A percentile compares a stretch with the other conserved stretches of the same genome.
phyloP scores from a whole-genome alignment of 2,888 invertebrate genomes.

The Xylocampa areola region DNA sequence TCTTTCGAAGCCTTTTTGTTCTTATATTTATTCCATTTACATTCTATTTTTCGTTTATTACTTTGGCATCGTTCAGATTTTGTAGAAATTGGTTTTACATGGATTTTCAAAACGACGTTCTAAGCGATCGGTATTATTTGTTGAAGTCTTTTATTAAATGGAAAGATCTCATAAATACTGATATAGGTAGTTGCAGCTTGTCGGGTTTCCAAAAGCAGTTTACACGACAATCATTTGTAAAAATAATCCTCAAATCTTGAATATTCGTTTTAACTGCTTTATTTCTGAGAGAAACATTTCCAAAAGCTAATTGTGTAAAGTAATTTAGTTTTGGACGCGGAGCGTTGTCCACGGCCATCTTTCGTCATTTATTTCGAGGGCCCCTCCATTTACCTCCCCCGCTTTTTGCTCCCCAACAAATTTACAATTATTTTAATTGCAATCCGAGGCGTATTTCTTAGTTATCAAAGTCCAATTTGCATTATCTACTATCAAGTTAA shows the following conservation, averaged over 20 bases:
- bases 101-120: conserved; percentile 6
- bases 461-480: conserved; percentile 75
- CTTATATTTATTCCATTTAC: conserved; percentile 55
- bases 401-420: conserved; percentile 65
- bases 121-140: not conserved
- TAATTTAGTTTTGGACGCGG: conserved; percentile 74
- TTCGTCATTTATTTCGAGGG: conserved; percentile 76
- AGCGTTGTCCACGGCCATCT: conserved; percentile 70
- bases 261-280: conserved; percentile 60
- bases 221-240: conserved; percentile 1
- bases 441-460: conserved; percentile 73
- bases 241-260: conserved; percentile 50
- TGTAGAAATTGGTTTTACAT: conserved; percentile 34
- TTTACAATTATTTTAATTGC: conserved; percentile 72
- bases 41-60: conserved; percentile 57
- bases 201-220: not conserved
- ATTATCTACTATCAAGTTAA: conserved; percentile 63
- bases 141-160: conserved; percentile 2
- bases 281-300: conserved; percentile 68
- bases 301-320: conserved; percentile 78
- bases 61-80: conserved; percentile 41
- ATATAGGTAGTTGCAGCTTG: too few relatives aligned
- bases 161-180: too few relatives aligned
- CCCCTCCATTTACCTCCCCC: conserved; percentile 69
- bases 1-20: conserved; percentile 58